Percentiles rank a stretch among this genome's conserved stretches.
Conservation (phyloP, 2,888 invertebrate genomes). For the Achlya flavicornis region DNA sequence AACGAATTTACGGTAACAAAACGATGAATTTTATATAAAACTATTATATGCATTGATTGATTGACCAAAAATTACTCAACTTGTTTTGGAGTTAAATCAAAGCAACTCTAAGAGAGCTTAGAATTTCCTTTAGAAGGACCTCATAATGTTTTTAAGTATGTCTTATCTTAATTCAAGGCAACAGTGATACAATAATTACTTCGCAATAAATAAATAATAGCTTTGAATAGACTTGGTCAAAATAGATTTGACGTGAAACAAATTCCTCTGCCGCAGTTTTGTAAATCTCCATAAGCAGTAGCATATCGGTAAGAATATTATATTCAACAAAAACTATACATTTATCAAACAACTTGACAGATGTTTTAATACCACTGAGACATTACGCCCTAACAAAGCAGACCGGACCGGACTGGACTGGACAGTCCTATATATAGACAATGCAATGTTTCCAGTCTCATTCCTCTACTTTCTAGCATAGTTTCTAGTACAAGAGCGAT, state of each 20-base stretch:
- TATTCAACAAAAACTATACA: neutral
- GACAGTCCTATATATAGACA: constrained; percentile 21
- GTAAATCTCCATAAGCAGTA: too few relatives aligned
- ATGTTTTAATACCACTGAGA: constrained; percentile 6
- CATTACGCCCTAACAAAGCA: neutral
- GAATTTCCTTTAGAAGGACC: too few relatives aligned
- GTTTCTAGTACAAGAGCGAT: constrained; percentile 55
- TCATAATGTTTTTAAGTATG: too few relatives aligned
- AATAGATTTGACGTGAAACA: neutral
- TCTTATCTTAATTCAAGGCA: too few relatives aligned
- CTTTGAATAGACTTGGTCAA: too few relatives aligned
- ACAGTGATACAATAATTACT: too few relatives aligned
- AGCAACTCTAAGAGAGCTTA: too few relatives aligned
- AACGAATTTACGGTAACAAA: constrained; percentile 11
- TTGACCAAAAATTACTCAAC: neutral
- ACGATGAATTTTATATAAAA: neutral
- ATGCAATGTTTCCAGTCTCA: constrained; percentile 49
- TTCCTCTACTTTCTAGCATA: constrained; percentile 55
- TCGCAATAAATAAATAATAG: too few relatives aligned
- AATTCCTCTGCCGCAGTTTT: too few relatives aligned
- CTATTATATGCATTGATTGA: neutral
- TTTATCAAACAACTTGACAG: constrained; percentile 3
- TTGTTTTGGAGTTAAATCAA: too few relatives aligned
- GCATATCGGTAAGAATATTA: too few relatives aligned
- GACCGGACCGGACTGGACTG: neutral